These are phyloP conservation scores for Vireo altiloquus DNA, from an alignment of 2,113 vertebrate genomes.

Conservation along the genomic window DNA sequence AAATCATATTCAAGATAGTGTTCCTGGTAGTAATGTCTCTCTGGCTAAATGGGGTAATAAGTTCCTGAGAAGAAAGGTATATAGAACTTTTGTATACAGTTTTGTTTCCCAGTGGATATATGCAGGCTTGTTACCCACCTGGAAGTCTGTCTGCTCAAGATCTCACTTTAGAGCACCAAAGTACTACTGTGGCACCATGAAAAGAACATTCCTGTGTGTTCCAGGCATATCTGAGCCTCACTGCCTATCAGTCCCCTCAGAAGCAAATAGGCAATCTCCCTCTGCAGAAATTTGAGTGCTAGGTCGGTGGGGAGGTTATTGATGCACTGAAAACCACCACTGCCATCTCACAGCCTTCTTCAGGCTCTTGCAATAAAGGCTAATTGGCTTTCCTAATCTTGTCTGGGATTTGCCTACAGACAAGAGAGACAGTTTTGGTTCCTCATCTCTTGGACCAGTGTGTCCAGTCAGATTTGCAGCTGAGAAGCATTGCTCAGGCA, in stretches of 20 bases:
- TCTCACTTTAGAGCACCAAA: not conserved
- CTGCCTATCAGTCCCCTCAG: not conserved
- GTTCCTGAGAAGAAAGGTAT: not conserved
- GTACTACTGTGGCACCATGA: not conserved
- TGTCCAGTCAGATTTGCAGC: not conserved
- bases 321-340: not conserved
- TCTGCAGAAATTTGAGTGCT: not conserved
- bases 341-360: not conserved
- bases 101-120: not conserved
- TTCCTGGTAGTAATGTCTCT: not conserved
- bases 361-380: not conserved
- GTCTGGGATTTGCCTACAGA: not conserved
- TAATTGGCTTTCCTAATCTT: not conserved
- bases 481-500: not conserved
- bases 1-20: not conserved
- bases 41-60: not conserved
- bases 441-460: not conserved
- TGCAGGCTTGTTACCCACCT: not conserved
- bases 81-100: not conserved
- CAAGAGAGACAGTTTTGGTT: not conserved
- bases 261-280: not conserved
- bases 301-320: accelerated
- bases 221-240: not conserved
- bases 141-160: not conserved
- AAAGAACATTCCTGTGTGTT: not conserved